Percentiles rank a stretch among this genome's conserved stretches.
Conservation (phyloP, 2,113 vertebrate genomes). For the Noturus placidus region DNA sequence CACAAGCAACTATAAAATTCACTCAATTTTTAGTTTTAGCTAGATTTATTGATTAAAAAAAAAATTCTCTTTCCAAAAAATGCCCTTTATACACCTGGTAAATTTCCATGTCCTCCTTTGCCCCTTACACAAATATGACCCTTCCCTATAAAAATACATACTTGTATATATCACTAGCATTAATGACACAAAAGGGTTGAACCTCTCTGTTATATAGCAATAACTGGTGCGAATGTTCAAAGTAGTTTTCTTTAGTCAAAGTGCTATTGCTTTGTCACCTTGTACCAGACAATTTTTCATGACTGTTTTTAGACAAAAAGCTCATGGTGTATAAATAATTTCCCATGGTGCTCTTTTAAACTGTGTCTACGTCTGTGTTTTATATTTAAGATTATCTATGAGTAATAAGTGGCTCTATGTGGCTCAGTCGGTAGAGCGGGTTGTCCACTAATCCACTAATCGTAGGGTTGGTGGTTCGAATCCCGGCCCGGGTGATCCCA, state of each 20-base stretch:
- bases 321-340: not conserved
- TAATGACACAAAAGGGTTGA: not conserved
- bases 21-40: not conserved
- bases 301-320: not conserved
- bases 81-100: not conserved
- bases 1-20: not conserved
- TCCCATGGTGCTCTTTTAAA: not conserved
- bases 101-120: not conserved
- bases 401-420: too few species aligned
- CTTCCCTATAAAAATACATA: not conserved
- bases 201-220: not conserved
- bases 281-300: not conserved
- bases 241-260: not conserved
- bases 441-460: too few species aligned
- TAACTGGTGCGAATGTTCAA: not conserved
- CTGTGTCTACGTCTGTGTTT: not conserved
- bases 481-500: too few species aligned
- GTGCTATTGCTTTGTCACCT: not conserved
- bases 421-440: too few species aligned
- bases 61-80: not conserved
- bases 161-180: not conserved
- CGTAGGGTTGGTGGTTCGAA: too few species aligned
- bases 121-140: not conserved
- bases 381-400: not conserved
- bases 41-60: not conserved